Percentiles rank a stretch among this genome's conserved stretches.
Conservation (phyloP, 2,888 invertebrate genomes). For the Drosophila mayaguana region DNA sequence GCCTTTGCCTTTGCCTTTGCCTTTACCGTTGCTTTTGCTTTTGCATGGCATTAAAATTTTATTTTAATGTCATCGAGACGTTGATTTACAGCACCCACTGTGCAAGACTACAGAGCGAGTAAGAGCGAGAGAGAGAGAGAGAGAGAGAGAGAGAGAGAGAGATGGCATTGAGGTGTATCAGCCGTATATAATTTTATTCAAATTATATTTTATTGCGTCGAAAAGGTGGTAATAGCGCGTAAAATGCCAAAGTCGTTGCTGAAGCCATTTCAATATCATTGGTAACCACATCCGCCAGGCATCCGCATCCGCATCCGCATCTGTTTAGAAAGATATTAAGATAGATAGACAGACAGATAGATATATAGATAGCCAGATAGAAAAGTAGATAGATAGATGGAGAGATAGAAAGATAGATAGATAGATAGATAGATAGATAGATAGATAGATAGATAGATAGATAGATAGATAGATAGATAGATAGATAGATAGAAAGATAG, state of each 20-base stretch:
- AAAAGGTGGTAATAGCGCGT: slow-evolving; percentile 76
- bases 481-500: no score
- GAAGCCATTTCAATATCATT: slow-evolving; percentile 8
- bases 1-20: slow-evolving; percentile 13
- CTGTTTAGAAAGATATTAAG: no score
- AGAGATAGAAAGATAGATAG: no score
- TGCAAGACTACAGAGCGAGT: slow-evolving; percentile 1
- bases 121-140: background rate
- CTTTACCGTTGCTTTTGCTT: slow-evolving; percentile 17
- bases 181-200: slow-evolving; percentile 77
- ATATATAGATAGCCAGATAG: no score
- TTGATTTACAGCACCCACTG: slow-evolving; percentile 80
- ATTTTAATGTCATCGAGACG: slow-evolving; percentile 84
- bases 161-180: slow-evolving; percentile 36
- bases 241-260: slow-evolving; percentile 53
- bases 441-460: no score
- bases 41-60: slow-evolving; percentile 82
- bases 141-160: background rate
- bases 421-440: no score
- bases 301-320: background rate
- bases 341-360: no score
- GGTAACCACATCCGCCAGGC: background rate
- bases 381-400: no score
- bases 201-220: slow-evolving; percentile 83
- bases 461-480: no score